Conservation (phyloP, 2,113 vertebrate species). For the Catharus minimus region DNA sequence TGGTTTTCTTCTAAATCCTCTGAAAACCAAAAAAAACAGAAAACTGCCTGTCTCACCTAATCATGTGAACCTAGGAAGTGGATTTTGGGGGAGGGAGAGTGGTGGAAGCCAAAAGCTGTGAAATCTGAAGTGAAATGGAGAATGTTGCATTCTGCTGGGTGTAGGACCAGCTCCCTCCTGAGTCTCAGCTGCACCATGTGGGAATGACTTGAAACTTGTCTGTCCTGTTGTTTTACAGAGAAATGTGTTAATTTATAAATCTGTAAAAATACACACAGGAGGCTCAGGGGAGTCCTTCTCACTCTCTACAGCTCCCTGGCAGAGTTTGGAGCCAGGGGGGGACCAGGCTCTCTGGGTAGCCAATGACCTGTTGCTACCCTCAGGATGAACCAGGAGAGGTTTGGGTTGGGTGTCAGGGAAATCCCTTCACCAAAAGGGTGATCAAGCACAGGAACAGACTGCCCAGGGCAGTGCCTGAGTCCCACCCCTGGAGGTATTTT, state of each 20-base stretch:
- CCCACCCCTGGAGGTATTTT: not conserved
- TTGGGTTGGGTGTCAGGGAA: not conserved
- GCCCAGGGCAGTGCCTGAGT: not conserved
- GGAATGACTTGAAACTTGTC: not conserved
- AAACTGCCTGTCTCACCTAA: not conserved
- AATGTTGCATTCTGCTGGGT: not conserved
- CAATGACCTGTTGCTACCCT: not conserved
- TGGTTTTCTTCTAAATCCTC: not conserved
- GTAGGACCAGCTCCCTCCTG: not conserved
- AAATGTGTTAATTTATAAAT: not conserved
- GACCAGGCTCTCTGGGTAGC: not conserved
- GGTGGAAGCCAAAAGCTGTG: not conserved
- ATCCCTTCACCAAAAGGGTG: not conserved
- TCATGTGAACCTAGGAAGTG: not conserved
- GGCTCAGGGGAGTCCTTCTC: not conserved
- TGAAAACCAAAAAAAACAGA: not conserved
- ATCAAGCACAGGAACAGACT: not conserved
- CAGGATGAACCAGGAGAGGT: not conserved
- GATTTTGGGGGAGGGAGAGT: not conserved
- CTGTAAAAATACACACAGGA: not conserved
- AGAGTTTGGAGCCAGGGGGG: not conserved
- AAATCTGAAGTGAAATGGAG: not conserved
- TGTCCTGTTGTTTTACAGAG: not conserved
- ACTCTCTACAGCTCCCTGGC: not conserved
- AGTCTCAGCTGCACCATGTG: rapidly evolving